Evolutionary conservation across 2,113 vertebrate species (phyloP), one percentile per base, ranked within the genome.

Genomic region (Elgaria multicarinata): DNA sequence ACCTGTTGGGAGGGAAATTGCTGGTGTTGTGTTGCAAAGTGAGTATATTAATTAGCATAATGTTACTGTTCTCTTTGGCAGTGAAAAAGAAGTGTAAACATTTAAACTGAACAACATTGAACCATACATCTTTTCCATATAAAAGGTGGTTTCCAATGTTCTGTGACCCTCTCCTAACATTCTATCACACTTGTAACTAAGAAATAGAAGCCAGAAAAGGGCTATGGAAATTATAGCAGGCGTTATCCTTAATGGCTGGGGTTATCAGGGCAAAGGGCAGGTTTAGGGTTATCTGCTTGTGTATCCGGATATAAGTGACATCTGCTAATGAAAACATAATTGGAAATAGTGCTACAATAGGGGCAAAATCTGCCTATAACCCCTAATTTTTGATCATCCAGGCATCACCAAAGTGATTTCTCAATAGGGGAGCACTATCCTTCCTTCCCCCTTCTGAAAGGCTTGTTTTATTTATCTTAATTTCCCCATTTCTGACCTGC

Each of bases 11-110:
- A 97, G 99, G 94, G 99, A 99, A 96, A 96, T 99, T 91, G 97
- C 98, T 18, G 99, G 99, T 46, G 94, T 98, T 39, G 97, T 99
- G 64, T 95, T 98, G 93, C 98, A 98, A 97, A 98, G 99, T 99
- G 87, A 95, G 96, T 92, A 82, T 88, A 44, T 14, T 86, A 4
- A 13, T 69, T 76, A 92, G 75, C 89, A 39, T 71, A n/a, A 10
- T 36, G 8, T 2, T 74, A 28, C 3, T 84, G 53, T 79, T 69
- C 83, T 50, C 42, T 87, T 36, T 88, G 67, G 42, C 64, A 88
- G 76, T n/a, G 71, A 87, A 81, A 89, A 58, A 62, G 2, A 82
- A 50, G 10, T 0, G 1, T 36, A 64, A 33, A 67, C 66, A 72
- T 10, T 46, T 87, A 86, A 82, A 7, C 0, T 3, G 10, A 83